Base-by-base conservation (phyloP, 1,140 invertebrate genomes). In the Carcinoscorpius rotundicauda region DNA sequence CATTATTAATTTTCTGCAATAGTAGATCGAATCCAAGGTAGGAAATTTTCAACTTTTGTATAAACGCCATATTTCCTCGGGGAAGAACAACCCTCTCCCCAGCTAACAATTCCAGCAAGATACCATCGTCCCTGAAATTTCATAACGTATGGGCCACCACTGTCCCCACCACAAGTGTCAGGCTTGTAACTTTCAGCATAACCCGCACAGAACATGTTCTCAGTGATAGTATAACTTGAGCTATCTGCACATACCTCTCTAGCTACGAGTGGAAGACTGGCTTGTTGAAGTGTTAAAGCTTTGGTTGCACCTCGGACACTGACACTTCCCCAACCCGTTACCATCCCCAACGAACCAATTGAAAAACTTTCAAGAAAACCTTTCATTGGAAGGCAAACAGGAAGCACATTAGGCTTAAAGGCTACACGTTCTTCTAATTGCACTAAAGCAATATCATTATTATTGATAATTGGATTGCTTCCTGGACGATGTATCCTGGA, bases 91-190 rank as follows among this genome's bases (percentile, higher is more conserved):
- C 75, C 75, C 66, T 76, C 75, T 52, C 93, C 94, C 93, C 93
- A 97, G 65, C 88, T 92, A 70, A 96, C 94, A 71, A 97, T 92
- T 3, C 94, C 93, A 1, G 88, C 91, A 51, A 97, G 78, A 79
- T 93, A 93, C 78, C 91, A 97, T 59, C 85, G 83, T 4, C 88
- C 88, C 71, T 85, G 85, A 0, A 89, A 88, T 73, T 85, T 85
- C 3, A 94, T 87, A 79, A 93, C 86, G 51, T 96, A 79, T 6
- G 93, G 93, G 56, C 92, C 92, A 49, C 93, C 93, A 0, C 91
- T 94, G 73, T 96, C 93, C 10, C 93, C 93, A 82, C 91, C 80
- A 58, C 69, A 69, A 55, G 73, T 70, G 52, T 96, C 93, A 75
- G 90, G 91, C 72, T 89, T 86, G 5, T 91, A 65, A 52, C 69